Base-by-base conservation (phyloP, 2,113 vertebrate species). In the Nettapus auritus region DNA sequence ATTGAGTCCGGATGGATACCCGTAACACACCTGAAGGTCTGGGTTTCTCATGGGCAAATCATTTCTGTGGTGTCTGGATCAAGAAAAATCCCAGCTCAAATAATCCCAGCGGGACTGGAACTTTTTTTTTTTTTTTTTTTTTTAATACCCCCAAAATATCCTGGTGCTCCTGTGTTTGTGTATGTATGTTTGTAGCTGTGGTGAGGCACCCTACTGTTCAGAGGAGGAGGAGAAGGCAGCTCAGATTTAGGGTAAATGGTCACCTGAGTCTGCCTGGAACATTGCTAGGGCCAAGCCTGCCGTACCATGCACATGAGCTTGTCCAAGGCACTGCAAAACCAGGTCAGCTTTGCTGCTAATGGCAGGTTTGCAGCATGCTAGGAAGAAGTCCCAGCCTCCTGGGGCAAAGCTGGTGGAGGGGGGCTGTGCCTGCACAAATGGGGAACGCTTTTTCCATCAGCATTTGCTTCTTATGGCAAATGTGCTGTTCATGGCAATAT, bases 21-120 rank as follows among this genome's bases (percentile, higher is more conserved):
- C 1, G 8, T 62, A 44, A 70, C 48, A 83, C 26, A 78, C 69
- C 76, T 40, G 60, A 26, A 90, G 52, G 76, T 50, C 82, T 80
- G 82, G 13, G 28, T 83, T 94, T 93, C 75, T 86, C 46, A 77
- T 29, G 52, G 59, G 38, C 52, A 84, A 60, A 81, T 89, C 20
- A 89, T 42, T 95, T 89, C 91, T 86, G 68, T 86, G 55, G 50
- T 88, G 67, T 91, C 79, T 10, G 8, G 56, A 68, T 90, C 91
- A 88, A 53, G 92, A 73, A 89, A 21, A 67, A 79, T 53, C 78
- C 36, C 15, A 44, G 40, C 46, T 91, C 20, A 87, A 93, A 31
- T 44, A 64, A 17, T 52, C 40, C 63, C 16, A 3, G 62, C 42
- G 28, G 1, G 31, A 31, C 4, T 6, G 12, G 55, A 62, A 36